A percentile compares a stretch with the other conserved stretches of the same genome.
phyloP scores from a whole-genome alignment of 2,797 vertebrate species.

The Halcyon badia region DNA sequence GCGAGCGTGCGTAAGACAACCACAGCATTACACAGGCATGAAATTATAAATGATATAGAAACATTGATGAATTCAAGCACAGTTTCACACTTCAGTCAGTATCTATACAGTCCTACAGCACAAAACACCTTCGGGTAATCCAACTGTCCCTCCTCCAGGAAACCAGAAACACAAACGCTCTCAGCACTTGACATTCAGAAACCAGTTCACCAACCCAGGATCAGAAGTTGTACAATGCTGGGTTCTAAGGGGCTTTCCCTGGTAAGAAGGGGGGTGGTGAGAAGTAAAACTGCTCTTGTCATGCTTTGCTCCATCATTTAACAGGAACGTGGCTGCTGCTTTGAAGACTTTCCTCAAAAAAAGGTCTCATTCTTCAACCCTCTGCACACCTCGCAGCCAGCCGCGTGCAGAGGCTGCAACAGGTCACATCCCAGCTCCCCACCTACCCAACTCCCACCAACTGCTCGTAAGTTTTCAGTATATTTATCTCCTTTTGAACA shows the following conservation, averaged over 20 bases:
- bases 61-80: fast-evolving
- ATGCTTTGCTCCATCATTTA: neutral
- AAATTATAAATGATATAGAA: fast-evolving
- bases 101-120: neutral
- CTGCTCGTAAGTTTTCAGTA: neutral
- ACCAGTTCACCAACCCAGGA: neutral
- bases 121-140: neutral
- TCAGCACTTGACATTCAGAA: fast-evolving
- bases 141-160: neutral
- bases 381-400: fast-evolving
- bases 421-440: neutral
- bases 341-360: neutral
- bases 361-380: too few relatives aligned
- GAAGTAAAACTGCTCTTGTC: neutral
- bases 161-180: fast-evolving
- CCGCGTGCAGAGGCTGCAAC: fast-evolving
- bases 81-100: neutral
- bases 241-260: neutral
- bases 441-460: neutral
- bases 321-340: fast-evolving
- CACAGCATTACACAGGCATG: neutral
- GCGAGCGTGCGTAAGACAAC: neutral
- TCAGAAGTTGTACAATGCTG: neutral
- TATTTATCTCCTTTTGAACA: neutral
- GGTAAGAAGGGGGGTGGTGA: neutral